phyloP scores from a whole-genome alignment of 2,888 invertebrate species.

The Pseudeuparius sepicola region DNA sequence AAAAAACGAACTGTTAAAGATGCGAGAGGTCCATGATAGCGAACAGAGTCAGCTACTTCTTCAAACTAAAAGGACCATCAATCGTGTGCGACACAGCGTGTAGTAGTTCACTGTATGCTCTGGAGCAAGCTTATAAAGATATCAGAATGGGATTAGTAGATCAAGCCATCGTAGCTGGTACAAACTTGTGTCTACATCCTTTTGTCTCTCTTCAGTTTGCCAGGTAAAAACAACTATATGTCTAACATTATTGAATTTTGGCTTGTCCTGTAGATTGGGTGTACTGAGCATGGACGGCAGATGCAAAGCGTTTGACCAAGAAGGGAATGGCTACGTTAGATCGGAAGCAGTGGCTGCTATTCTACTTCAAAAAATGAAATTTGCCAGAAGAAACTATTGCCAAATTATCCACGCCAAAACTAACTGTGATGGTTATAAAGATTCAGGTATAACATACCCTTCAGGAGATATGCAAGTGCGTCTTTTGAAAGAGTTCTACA shows the following conservation, averaged over 20 bases:
- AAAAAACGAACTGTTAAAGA: constrained; percentile 16
- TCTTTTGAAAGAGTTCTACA: constrained; percentile 53
- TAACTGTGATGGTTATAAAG: constrained; percentile 36
- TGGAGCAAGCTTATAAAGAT: constrained; percentile 74
- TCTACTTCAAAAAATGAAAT: constrained; percentile 56
- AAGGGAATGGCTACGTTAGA: constrained; percentile 70
- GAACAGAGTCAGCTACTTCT: constrained; percentile 78
- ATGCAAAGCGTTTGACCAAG: constrained; percentile 84
- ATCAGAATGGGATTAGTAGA: constrained; percentile 76
- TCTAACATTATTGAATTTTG: background rate
- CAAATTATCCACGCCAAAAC: constrained; percentile 36
- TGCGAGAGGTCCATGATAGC: constrained; percentile 78
- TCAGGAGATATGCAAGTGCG: constrained; percentile 47
- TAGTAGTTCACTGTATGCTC: constrained; percentile 81
- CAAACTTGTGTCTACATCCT: constrained; percentile 78
- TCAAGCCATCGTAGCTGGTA: constrained; percentile 79
- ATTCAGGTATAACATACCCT: constrained; percentile 37
- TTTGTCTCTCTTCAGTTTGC: constrained; percentile 81
- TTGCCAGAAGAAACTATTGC: constrained; percentile 43
- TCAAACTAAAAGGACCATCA: constrained; percentile 83
- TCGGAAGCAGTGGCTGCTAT: too few relatives aligned
- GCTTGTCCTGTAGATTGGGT: constrained; percentile 44
- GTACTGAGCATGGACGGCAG: constrained; percentile 75
- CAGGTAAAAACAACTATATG: constrained; percentile 45
- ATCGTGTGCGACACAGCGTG: constrained; percentile 87